Conservation (phyloP, 2,113 vertebrate species). For the Ctenodactylus gundi region DNA sequence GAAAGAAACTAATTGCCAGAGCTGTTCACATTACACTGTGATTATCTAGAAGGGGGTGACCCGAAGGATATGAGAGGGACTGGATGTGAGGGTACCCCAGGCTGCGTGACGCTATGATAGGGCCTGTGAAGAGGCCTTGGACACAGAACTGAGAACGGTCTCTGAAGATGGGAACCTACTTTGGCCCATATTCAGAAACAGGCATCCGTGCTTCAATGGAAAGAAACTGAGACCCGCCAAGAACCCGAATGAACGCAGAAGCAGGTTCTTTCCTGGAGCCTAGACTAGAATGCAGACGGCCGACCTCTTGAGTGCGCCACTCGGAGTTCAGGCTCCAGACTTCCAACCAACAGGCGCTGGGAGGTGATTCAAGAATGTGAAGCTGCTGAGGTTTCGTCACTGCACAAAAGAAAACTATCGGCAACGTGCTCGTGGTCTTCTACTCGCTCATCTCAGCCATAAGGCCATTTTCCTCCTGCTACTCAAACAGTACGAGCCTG, state of each 20-base stretch:
- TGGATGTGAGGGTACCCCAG: neutral
- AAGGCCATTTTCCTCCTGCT: neutral
- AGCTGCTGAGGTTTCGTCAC: neutral
- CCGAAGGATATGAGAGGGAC: neutral
- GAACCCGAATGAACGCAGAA: neutral
- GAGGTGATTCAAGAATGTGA: neutral
- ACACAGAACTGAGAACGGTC: neutral
- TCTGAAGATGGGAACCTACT: neutral
- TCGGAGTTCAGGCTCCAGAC: neutral
- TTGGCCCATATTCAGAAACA: neutral
- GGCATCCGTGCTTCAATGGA: neutral
- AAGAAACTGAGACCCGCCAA: neutral
- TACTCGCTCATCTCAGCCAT: neutral
- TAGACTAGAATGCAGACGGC: neutral
- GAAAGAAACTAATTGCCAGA: neutral
- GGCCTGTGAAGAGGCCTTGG: neutral
- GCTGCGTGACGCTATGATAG: accelerated
- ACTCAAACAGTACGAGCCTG: neutral
- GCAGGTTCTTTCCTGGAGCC: neutral
- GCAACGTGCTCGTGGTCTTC: neutral
- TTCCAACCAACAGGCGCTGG: neutral
- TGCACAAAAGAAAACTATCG: neutral
- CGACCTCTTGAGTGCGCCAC: neutral
- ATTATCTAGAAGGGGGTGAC: neutral
- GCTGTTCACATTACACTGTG: neutral